Conservation (phyloP, 2,888 invertebrate species). For the Altica lythri region DNA sequence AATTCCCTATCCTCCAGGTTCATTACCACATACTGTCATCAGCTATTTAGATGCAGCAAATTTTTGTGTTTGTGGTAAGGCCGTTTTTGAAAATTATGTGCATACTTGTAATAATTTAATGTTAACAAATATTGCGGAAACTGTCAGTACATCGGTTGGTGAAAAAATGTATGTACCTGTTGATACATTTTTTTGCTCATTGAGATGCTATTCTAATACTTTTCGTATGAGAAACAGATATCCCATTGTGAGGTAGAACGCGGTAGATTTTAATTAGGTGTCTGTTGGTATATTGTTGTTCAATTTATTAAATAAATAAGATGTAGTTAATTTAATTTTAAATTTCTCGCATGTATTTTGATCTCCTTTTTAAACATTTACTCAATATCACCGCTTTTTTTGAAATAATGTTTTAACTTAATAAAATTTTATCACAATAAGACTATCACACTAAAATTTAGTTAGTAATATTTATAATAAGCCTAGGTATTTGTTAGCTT, state of each 20-base stretch:
- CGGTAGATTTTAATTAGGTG: conserved; percentile 58
- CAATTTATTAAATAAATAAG: no score
- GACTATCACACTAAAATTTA: no score
- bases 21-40: conserved; percentile 65
- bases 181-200: conserved; percentile 68
- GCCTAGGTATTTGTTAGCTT: no score
- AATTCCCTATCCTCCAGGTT: conserved; percentile 62
- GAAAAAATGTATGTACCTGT: conserved; percentile 58
- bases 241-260: conserved; percentile 58
- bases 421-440: no score
- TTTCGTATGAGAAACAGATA: conserved; percentile 49
- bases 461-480: no score
- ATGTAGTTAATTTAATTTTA: no score
- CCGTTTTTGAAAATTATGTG: conserved; percentile 51
- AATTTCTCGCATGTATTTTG: no score
- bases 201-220: conserved; percentile 55
- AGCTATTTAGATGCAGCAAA: conserved; percentile 65
- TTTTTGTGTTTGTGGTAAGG: conserved; percentile 66
- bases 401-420: no score
- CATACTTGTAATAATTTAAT: conserved; percentile 53
- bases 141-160: conserved; percentile 53
- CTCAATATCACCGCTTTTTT: no score
- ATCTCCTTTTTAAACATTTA: no score
- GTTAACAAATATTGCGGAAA: conserved; percentile 56
- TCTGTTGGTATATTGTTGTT: no score